Evolutionary conservation across 2,888 invertebrate genomes (phyloP), one percentile per base, ranked within the genome.

Genomic region (Ischnus inquisitorius): DNA sequence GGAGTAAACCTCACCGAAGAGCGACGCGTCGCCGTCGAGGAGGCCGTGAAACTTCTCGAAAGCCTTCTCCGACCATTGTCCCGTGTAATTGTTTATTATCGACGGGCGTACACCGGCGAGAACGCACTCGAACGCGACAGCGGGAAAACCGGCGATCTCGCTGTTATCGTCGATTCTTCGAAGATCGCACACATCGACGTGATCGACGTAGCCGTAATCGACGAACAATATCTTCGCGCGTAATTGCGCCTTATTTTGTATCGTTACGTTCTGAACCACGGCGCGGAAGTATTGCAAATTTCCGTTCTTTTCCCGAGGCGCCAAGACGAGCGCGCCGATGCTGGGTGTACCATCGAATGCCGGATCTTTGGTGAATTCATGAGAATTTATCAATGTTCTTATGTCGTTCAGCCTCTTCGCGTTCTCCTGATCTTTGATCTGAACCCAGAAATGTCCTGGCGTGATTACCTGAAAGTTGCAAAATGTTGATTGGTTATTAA

Each of bases 41-140:
- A 94, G 86, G 0, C 93, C 88, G 2, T 91, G 89, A 91, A 97
- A 95, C 79, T 93, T 91, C 0, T 92, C 88, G 65, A 90, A 93
- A 0, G 97, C 96, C 60, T 94, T 93, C 0, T 92, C 89, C 0
- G 95, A 94, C 98, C 97, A 97, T 28, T 94, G 90, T 0, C 95
- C 96, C 80, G 94, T 94, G 0, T 94, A 93, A 90, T 95, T 95
- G 64, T 94, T 93, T 14, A 96, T 93, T 8, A 95, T 94, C 0
- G 96, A 95, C 0, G 98, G 97, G 87, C 95, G 95, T 3, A 98
- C 92, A 89, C 95, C 95, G 2, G 96, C 95, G 85, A 98, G 94
- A 57, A 95, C 94, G 90, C 97, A 97, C 92, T 97, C 96, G 88
- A 97, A 95, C 16, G 97, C 96, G 28, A 96, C 93, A 51, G 96